A percentile compares a stretch with the other conserved stretches of the same genome.
These are phyloP conservation scores for Aegotheles bennettii DNA, from an alignment of 2,113 vertebrate species.

Conservation along the genomic window DNA sequence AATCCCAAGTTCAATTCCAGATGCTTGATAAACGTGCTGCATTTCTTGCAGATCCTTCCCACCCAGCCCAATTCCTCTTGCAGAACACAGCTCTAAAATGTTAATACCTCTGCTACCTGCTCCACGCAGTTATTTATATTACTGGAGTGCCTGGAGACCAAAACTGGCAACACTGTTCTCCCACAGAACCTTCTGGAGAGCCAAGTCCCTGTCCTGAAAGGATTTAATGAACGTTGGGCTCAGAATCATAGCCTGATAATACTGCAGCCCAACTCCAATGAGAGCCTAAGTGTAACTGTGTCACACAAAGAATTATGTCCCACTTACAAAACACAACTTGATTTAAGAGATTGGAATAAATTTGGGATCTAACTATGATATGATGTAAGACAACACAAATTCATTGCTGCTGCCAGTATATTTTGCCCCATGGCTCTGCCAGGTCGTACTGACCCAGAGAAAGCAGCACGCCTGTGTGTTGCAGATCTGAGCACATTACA, in stretches of 20 bases:
- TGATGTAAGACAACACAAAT: background rate
- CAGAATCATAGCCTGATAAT: background rate
- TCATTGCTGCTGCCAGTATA: background rate
- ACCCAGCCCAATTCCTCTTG: background rate
- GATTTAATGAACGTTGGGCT: background rate
- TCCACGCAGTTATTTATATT: background rate
- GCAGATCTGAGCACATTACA: background rate
- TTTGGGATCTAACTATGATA: background rate
- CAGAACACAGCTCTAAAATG: background rate
- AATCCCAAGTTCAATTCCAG: background rate
- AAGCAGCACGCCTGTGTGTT: background rate
- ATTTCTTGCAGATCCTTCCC: background rate
- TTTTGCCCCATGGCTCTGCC: background rate
- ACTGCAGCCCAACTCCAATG: background rate
- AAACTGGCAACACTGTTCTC: background rate
- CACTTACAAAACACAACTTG: background rate
- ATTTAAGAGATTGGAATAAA: background rate
- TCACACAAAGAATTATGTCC: background rate
- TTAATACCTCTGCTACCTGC: background rate
- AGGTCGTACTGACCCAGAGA: background rate
- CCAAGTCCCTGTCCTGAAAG: background rate
- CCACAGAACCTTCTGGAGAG: background rate
- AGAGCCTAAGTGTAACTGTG: background rate
- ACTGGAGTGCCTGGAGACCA: background rate
- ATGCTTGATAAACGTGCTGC: background rate